phyloP scores from a whole-genome alignment of 2,888 invertebrate species.

The Tortrix viridana region DNA sequence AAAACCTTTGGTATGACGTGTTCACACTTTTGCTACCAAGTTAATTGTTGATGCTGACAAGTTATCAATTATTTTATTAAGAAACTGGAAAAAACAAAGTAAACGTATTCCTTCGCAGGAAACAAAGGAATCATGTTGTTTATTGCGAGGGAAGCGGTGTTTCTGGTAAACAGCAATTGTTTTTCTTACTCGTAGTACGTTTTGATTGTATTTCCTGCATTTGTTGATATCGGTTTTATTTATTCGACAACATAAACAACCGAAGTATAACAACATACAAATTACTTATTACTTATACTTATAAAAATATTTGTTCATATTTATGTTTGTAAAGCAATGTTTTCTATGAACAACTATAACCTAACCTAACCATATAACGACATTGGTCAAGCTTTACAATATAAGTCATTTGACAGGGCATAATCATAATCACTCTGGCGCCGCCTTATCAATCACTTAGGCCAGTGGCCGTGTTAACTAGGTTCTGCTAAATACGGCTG shows the following conservation, averaged over 20 bases:
- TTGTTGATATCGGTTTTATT: background rate
- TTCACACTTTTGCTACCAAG: too few relatives aligned
- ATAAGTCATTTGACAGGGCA: too few relatives aligned
- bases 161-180: conserved; percentile 13
- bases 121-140: conserved; percentile 14
- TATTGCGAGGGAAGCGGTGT: conserved; percentile 8
- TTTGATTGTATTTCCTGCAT: conserved; percentile 19
- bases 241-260: background rate
- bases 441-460: too few relatives aligned
- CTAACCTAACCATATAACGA: too few relatives aligned
- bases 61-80: background rate
- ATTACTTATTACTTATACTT: background rate
- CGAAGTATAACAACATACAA: background rate
- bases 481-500: too few relatives aligned
- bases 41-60: background rate
- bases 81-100: conserved; percentile 10
- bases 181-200: conserved; percentile 16
- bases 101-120: background rate
- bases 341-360: too few relatives aligned
- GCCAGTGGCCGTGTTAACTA: too few relatives aligned
- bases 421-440: too few relatives aligned
- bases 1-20: too few relatives aligned
- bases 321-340: too few relatives aligned
- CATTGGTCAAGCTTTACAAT: too few relatives aligned
- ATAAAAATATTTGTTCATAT: too few relatives aligned